phyloP scores from a whole-genome alignment of 2,888 invertebrate genomes.

The Torymus texanus region DNA sequence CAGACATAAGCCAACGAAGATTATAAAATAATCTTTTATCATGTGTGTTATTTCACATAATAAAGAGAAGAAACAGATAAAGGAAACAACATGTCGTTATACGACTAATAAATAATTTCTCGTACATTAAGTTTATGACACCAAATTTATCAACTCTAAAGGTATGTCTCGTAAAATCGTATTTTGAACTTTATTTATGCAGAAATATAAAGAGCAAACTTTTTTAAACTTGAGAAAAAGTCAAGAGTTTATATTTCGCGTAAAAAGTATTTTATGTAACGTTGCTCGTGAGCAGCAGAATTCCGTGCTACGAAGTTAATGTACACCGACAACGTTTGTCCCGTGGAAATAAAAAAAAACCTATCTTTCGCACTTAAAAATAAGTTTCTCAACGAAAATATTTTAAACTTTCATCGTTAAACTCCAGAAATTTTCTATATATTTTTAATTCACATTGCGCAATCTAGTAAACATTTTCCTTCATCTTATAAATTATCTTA shows the following conservation, averaged over 20 bases:
- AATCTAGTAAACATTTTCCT: no score
- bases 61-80: no score
- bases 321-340: neutral
- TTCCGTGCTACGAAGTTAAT: no score
- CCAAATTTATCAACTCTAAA: slow-evolving; percentile 28
- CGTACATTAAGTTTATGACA: slow-evolving; percentile 24
- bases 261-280: slow-evolving; percentile 44
- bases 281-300: slow-evolving; percentile 4
- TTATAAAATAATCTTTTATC: no score
- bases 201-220: slow-evolving; percentile 30
- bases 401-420: neutral
- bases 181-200: slow-evolving; percentile 44
- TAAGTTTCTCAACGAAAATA: neutral
- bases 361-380: neutral
- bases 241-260: slow-evolving; percentile 35
- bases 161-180: slow-evolving; percentile 27
- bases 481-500: no score
- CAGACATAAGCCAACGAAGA: no score
- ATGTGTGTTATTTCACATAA: no score
- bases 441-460: no score
- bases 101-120: slow-evolving; percentile 8
- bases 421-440: no score
- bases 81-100: neutral
- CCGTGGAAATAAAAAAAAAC: slow-evolving; percentile 1
- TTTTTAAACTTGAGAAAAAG: slow-evolving; percentile 35